Percentiles rank a stretch among this genome's conserved stretches.
Evolutionary conservation across 2,888 invertebrate species (phyloP).

Genomic region (Julus scanicus): DNA sequence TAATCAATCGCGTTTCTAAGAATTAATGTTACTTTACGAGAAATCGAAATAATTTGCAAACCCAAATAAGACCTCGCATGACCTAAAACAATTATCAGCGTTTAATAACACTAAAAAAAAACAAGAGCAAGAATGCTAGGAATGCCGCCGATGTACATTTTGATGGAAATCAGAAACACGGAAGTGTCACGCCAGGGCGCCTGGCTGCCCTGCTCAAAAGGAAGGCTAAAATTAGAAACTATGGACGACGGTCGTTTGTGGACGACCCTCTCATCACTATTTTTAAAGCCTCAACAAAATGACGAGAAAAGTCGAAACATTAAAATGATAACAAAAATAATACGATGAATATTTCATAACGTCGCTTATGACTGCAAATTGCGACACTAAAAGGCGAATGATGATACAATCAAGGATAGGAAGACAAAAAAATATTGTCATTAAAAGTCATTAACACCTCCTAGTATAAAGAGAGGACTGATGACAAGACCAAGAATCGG

Average conservation of each 20-base stretch:
- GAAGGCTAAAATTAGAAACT: neutral
- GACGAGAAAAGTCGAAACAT: neutral
- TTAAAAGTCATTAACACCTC: neutral
- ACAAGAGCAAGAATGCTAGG: neutral
- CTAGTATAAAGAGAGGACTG: neutral
- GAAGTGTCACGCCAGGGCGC: conserved; percentile 22
- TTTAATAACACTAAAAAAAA: conserved; percentile 14
- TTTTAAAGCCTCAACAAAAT: neutral
- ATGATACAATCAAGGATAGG: conserved; percentile 30
- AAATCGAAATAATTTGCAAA: conserved; percentile 4
- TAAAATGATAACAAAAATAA: neutral
- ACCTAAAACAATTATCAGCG: conserved; percentile 20
- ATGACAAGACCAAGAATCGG: neutral
- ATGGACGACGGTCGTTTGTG: neutral
- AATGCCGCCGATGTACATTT: conserved; percentile 30
- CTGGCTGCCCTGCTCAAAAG: neutral
- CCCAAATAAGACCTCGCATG: conserved; percentile 19
- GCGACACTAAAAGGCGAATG: neutral
- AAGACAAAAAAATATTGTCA: neutral
- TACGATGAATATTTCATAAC: conserved; percentile 14
- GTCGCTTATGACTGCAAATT: conserved; percentile 4
- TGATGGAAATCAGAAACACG: conserved; percentile 35
- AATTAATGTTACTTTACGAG: neutral
- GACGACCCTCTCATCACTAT: neutral
- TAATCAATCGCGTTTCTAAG: neutral